Evolutionary conservation across 2,797 vertebrate genomes (phyloP), one percentile per base, ranked within the genome.

Genomic region (Hoplostethus mediterraneus): DNA sequence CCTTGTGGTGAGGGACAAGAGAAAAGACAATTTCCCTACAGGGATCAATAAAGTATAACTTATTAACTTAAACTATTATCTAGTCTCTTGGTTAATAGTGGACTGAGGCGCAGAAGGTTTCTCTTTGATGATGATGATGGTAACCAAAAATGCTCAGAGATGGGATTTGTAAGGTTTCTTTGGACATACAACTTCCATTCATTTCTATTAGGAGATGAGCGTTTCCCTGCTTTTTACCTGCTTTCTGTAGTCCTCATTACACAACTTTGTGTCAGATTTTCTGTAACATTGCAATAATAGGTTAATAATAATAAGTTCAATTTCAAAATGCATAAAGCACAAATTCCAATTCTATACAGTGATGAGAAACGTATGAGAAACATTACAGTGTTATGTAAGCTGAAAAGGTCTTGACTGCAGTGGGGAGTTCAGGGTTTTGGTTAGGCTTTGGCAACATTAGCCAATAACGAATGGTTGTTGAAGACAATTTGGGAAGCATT

Each of bases 391-490:
- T 76, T 71, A 63, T 55, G 17, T 63, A 64, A 72, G 42, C 42
- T 63, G 47, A 21, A 52, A 64, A n/a, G 21, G 17, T 45, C 49
- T 28, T 25, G 42, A 48, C 63, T 71, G 57, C 42, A 55, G 67
- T 3, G 11, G 56, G 10, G 62, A 59, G 54, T 65, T 48, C 0
- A 47, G 51, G 40, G 55, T 63, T 42, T 30, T 33, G 6, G 25
- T 25, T 16, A 25, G 3, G 36, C 45, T 63, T 42, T 12, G 56
- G 47, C 42, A 59, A 21, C 59, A 48, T n/a, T 5, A 70, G 53
- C 63, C 73, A n/a, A 51, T 5, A 70, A 53, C 67, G 70, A n/a
- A 51, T 67, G 21, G 53, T 72, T 60, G 12, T 44, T 44, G 42
- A 14, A 48, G 14, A 69, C 28, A 59, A 44, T 44, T 14, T 14